Evolutionary conservation across 1,140 invertebrate species (phyloP), one percentile per base, ranked within the genome.

Genomic region (Nixonia krombeini): DNA sequence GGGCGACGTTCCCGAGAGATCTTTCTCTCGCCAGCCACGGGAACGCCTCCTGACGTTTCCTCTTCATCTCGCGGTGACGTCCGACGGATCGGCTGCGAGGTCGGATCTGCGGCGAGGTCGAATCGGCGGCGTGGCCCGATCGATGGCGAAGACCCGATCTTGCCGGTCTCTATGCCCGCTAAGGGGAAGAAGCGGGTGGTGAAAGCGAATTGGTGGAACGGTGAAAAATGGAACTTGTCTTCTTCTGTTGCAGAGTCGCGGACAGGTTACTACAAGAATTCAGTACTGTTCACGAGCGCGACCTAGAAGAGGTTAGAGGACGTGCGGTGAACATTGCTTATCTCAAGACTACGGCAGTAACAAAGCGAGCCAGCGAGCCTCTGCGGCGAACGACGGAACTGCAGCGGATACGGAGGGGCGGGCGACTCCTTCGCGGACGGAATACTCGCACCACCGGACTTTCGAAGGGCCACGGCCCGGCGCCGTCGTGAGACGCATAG

Each of bases 181-280:
- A n/a, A n/a, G n/a, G n/a, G n/a, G n/a, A n/a, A n/a, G n/a, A n/a
- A n/a, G n/a, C n/a, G n/a, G n/a, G n/a, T n/a, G n/a, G n/a, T n/a
- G n/a, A n/a, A n/a, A n/a, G n/a, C n/a, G n/a, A n/a, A n/a, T n/a
- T n/a, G n/a, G n/a, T n/a, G n/a, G n/a, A n/a, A n/a, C n/a, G n/a
- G n/a, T 37, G 35, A 12, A 13, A 12, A 37, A 31, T 33, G n/a
- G 13, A 33, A 33, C 9, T 33, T 3, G 10, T 41, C 53, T 53
- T n/a, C 56, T 63, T 75, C 50, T 82, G 74, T 87, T 87, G 21
- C 86, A 88, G 87, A 88, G 58, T 85, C 87, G 25, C 85, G 88
- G 70, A 88, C 90, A 62, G 87, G 88, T 68, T 94, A 94, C 84
- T 94, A 94, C 87, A 94, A 94, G 82, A 94, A 93, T 81, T 93